Evolutionary conservation across 2,888 invertebrate genomes (phyloP), one percentile per base, ranked within the genome.

Genomic region (Monochamus alternatus): DNA sequence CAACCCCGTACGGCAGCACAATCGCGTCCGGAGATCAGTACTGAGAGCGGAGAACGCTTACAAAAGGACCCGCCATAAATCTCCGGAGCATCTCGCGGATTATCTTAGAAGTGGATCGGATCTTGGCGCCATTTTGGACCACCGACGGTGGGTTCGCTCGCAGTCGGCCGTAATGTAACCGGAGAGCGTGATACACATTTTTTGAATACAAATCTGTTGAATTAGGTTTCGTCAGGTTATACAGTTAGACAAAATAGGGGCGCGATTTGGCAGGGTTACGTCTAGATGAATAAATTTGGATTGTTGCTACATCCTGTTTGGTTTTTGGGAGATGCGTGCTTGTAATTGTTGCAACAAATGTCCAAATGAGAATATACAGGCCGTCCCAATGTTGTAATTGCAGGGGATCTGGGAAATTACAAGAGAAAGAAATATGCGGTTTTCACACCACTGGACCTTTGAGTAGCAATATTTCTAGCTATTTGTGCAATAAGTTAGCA

Each of bases 101-200:
- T 85, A 87, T 87, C 87, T 84, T 73, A 73, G 80, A 86, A 86
- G 82, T 85, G 84, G 85, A 86, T 87, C 85, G 81, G 81, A 83
- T 83, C 84, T 83, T 85, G 85, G 85, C 85, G 85, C 85, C 85
- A 84, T 85, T 85, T 85, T 85, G 81, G 85, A 85, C 85, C 86
- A 85, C 85, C 85, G 83, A 79, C 82, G 73, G 78, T 74, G 81
- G 72, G 68, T 66, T 43, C 59, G 22, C 68, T 9, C 14, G 10
- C 22, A 59, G 9, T 58, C 30, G 32, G 7, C n/a, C 7, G 7
- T 55, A 55, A 55, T 38, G 32, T 52, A 32, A 31, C 22, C 67
- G 51, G 10, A 5, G 10, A 62, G 32, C 55, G 58, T 51, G 71
- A 62, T 55, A 38, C 51, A 71, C 62, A 71, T 71, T 63, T 63